Percentiles rank a stretch among this genome's conserved stretches.
These are phyloP conservation scores for Nymphalis polychloros DNA, from an alignment of 2,888 invertebrate species.

Conservation along the genomic window DNA sequence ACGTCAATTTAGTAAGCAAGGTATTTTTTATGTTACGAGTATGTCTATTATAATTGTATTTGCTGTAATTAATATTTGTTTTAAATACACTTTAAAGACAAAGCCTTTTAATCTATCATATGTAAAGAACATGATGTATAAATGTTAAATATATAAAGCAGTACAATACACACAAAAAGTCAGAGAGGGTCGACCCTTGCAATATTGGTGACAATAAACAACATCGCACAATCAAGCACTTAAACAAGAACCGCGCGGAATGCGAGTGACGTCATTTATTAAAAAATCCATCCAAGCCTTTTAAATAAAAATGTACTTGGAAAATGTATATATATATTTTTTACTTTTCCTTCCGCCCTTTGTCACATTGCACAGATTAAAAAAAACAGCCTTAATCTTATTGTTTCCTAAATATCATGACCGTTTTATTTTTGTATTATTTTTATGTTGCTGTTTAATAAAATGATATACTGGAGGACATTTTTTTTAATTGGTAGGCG, in stretches of 20 bases:
- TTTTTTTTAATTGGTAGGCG: no score
- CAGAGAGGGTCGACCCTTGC: slow-evolving; percentile 42
- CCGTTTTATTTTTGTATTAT: no score
- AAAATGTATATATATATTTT: not conserved
- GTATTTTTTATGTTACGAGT: no score
- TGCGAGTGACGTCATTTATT: slow-evolving; percentile 70
- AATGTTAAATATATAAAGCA: slow-evolving; percentile 11
- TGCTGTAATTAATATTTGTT: no score
- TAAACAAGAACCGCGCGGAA: slow-evolving; percentile 71
- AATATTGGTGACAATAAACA: slow-evolving; percentile 77
- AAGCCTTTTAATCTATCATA: no score
- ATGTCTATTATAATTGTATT: no score
- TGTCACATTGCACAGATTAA: not conserved
- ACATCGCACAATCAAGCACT: slow-evolving; percentile 74
- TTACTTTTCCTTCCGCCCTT: not conserved
- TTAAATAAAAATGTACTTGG: slow-evolving; percentile 3
- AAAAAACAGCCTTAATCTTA: not conserved
- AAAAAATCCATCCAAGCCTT: slow-evolving; percentile 47
- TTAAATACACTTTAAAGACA: no score
- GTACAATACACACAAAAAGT: slow-evolving; percentile 13
- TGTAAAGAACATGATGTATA: not conserved
- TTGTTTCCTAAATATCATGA: no score
- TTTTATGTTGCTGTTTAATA: no score
- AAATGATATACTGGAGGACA: no score
- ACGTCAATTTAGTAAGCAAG: no score